These are phyloP conservation scores for Clitarchus hookeri DNA, from an alignment of 2,888 invertebrate genomes.

Conservation along the genomic window DNA sequence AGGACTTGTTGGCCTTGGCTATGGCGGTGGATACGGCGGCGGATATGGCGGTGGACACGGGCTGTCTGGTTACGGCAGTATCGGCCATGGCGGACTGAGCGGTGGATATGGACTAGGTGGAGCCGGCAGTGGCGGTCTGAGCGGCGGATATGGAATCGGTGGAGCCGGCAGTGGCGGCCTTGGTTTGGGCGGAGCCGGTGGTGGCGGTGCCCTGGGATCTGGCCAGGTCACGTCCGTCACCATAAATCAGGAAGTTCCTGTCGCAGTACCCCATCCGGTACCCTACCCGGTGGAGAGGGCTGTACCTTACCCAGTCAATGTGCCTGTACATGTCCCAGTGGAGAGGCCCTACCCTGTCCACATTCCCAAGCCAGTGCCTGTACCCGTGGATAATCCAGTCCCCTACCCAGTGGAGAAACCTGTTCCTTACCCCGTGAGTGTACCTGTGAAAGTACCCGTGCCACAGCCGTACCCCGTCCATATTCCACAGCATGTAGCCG, in stretches of 20 bases:
- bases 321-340: conserved; percentile 47
- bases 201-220: not conserved
- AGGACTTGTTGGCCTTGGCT: conserved; percentile 61
- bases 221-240: conserved; percentile 42
- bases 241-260: conserved; percentile 44
- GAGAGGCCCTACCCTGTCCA: conserved; percentile 47
- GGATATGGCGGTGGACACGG: not conserved
- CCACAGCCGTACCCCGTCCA: conserved; percentile 43
- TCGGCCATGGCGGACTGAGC: too few species aligned
- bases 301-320: conserved; percentile 47
- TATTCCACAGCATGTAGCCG: conserved; percentile 49
- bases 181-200: conserved; percentile 1
- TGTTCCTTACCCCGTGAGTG: conserved; percentile 39
- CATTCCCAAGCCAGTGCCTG: conserved; percentile 48
- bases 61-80: conserved; percentile 47
- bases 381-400: conserved; percentile 47
- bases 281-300: conserved; percentile 47
- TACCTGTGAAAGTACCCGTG: conserved; percentile 43
- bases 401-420: conserved; percentile 43
- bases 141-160: conserved; percentile 30
- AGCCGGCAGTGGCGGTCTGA: conserved; percentile 65
- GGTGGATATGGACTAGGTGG: not conserved
- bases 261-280: conserved; percentile 46
- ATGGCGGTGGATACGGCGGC: conserved; percentile 53
- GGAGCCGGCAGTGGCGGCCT: conserved; percentile 11